Evolutionary conservation across 2,888 invertebrate genomes (phyloP).

Genomic region (Limenitis camilla): DNA sequence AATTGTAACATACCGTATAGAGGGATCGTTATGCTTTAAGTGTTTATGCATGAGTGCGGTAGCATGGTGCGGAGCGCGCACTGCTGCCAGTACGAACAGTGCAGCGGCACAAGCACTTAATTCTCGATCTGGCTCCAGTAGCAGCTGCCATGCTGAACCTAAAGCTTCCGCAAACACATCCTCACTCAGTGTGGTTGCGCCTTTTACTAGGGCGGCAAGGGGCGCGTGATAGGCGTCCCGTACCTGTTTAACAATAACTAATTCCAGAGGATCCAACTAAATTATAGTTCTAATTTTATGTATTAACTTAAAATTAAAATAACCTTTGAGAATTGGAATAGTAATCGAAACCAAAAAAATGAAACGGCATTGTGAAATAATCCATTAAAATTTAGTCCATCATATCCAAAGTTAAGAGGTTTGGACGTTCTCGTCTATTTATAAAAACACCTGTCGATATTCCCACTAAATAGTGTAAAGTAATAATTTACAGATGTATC

Average conservation of each 20-base stretch:
- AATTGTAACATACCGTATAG: conserved; percentile 72
- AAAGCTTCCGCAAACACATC: conserved; percentile 91
- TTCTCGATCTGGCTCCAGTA: conserved; percentile 93
- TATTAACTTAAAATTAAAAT: no score
- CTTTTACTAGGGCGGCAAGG: conserved; percentile 89
- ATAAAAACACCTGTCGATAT: no score
- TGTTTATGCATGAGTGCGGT: conserved; percentile 92
- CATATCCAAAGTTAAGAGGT: no score
- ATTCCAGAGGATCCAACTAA: no score
- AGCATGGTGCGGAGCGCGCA: conserved; percentile 91
- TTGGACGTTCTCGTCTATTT: no score
- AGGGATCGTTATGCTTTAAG: conserved; percentile 87
- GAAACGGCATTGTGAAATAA: no score
- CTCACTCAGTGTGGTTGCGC: conserved; percentile 90
- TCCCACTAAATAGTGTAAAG: no score
- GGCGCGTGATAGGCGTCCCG: conserved; percentile 93
- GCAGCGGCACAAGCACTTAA: conserved; percentile 90
- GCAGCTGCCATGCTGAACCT: conserved; percentile 95
- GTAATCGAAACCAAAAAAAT: no score
- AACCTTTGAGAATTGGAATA: no score
- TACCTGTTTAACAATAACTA: conserved; percentile 77
- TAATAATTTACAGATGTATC: no score
- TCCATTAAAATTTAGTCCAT: no score
- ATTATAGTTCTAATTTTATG: no score
- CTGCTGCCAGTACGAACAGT: conserved; percentile 93